These are phyloP conservation scores for Phalanger gymnotis DNA, from an alignment of 2,797 vertebrate genomes.

Conservation along the genomic window DNA sequence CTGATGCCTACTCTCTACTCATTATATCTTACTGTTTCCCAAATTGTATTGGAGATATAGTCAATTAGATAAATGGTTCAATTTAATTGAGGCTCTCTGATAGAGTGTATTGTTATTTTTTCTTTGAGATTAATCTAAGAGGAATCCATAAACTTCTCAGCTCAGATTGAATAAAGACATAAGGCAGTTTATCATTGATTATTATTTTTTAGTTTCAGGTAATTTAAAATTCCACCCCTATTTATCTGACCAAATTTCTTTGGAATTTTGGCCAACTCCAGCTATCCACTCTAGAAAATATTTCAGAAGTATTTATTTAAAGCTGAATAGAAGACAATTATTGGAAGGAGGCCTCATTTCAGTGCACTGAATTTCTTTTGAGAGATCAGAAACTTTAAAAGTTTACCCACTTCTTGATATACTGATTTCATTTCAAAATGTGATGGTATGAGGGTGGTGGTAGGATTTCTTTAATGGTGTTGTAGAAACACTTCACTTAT, in stretches of 20 bases:
- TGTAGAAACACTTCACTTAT: not conserved
- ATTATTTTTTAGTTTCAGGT: not conserved
- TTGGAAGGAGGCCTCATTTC: not conserved
- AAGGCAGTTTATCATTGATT: not conserved
- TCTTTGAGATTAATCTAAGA: not conserved
- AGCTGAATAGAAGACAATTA: not conserved
- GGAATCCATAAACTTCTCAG: not conserved
- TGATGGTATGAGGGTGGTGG: not conserved
- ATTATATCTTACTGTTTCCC: not conserved
- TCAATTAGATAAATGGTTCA: not conserved
- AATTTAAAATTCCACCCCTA: not conserved
- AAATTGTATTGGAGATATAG: not conserved
- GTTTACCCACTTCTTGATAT: not conserved
- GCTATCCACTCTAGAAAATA: not conserved
- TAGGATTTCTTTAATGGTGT: not conserved
- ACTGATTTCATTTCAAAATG: not conserved
- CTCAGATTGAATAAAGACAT: not conserved
- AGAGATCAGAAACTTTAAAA: not conserved
- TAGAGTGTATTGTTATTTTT: not conserved
- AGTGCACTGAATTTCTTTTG: not conserved
- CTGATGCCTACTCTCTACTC: not conserved
- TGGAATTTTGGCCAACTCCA: not conserved
- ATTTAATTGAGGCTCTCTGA: not conserved
- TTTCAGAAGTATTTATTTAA: not conserved
- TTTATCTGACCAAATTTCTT: not conserved